Base-by-base conservation (phyloP, 2,113 vertebrate genomes). In the Indicator indicator region DNA sequence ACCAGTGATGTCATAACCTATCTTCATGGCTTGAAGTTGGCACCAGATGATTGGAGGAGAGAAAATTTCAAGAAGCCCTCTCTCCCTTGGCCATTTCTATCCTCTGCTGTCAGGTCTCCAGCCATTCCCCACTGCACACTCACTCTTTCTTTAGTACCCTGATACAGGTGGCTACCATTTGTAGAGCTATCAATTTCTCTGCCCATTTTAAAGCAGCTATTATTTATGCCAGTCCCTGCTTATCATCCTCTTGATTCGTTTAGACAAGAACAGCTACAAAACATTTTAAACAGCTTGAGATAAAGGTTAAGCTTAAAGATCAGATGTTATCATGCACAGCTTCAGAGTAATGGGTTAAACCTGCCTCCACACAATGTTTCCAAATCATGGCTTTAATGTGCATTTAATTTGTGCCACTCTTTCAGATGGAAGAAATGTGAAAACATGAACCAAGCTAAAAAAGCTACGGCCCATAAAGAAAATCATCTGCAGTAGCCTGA, bases 121-220 rank as follows among this genome's bases (percentile, higher is more conserved):
- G 87, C 93, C 84, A 94, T 95, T 96, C 88, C 93, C 77, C 40
- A 85, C 83, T 71, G 86, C 96, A 96, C 89, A 33, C 56, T 93
- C 78, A 93, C 59, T 91, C 70, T 97, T 96, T 97, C 95, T 96
- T 96, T 95, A 88, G 89, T 95, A 97, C 96, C 87, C 83, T 94
- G 80, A 59, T 97, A 95, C 98, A 98, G 98, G 97, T 98, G 98
- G 98, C 97, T 97, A 69, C 96, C 97, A 98, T 97, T 98, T 97
- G 97, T 96, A 96, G 96, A 87, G 88, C 97, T 96, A 98, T 98
- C 97, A 96, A 97, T 97, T 97, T 96, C 96, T 96, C 96, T 96
- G 94, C 94, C 95, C 38, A 0, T 95, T 98, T 97, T 97, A 97
- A 97, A 90, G 96, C 95, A 91, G 87, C 93, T 94, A 86, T 98